A percentile compares a stretch with the other conserved stretches of the same genome.
phyloP scores from a whole-genome alignment of 2,113 vertebrate species.

The Chionodraco myersi region DNA sequence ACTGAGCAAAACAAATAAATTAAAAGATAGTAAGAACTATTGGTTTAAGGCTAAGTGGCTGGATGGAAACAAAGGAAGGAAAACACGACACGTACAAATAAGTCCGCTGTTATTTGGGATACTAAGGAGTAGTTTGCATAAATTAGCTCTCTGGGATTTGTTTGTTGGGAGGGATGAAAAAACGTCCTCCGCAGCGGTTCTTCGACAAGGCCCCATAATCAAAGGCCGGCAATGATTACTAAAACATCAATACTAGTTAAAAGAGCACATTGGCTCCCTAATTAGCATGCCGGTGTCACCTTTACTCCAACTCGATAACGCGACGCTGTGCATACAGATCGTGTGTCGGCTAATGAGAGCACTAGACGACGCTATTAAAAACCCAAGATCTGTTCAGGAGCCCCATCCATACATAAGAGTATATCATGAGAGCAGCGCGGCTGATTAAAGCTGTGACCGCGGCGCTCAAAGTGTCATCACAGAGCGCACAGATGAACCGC shows the following conservation, averaged over 20 bases:
- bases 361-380: constrained; percentile 43
- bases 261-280: constrained; percentile 66
- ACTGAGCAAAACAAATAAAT: constrained; percentile 42
- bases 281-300: constrained; percentile 68
- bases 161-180: constrained; percentile 23
- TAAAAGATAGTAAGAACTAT: too few relatives aligned
- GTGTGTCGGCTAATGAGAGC: constrained; percentile 47
- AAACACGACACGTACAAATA: too few relatives aligned
- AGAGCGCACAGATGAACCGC: not conserved
- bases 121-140: constrained; percentile 85
- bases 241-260: constrained; percentile 70
- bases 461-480: constrained; percentile 27
- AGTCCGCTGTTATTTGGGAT: constrained; percentile 68
- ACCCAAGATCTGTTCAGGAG: constrained; percentile 14
- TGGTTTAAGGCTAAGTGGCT: too few relatives aligned
- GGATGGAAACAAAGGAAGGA: too few relatives aligned
- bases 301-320: constrained; percentile 42
- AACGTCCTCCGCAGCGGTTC: constrained; percentile 74
- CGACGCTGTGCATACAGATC: constrained; percentile 37
- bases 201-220: constrained; percentile 71
- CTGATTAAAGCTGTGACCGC: constrained; percentile 21
- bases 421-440: constrained; percentile 6
- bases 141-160: constrained; percentile 80
- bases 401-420: constrained; percentile 31
- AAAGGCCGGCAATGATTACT: constrained; percentile 64